Conservation (phyloP, 2,797 vertebrate genomes). For the Bradypodion ventrale region DNA sequence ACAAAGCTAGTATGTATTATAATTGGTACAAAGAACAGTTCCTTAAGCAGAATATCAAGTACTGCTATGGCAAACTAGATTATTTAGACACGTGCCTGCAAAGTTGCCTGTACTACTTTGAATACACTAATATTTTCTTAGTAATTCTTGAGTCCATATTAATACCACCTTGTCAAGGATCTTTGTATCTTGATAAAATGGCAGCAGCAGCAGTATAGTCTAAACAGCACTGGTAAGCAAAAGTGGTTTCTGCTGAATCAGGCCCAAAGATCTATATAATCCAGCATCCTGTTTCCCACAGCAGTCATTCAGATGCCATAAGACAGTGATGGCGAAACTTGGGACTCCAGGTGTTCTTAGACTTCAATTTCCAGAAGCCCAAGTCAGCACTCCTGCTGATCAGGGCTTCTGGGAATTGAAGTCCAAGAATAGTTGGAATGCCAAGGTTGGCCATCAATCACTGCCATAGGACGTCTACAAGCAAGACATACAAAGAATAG, state of each 20-base stretch:
- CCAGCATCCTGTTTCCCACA: not conserved
- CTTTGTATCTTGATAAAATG: not conserved
- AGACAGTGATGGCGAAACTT: no score
- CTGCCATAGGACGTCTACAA: not conserved
- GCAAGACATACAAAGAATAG: not conserved
- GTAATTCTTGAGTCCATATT: not conserved
- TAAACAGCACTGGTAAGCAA: not conserved
- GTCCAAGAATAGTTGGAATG: no score
- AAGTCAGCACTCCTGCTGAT: no score
- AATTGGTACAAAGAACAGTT: not conserved
- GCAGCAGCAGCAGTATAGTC: no score
- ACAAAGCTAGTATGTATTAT: not conserved
- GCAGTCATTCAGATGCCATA: not conserved
- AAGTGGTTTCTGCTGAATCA: not conserved
- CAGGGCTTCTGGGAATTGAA: no score
- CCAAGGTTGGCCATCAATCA: no score
- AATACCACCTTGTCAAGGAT: not conserved
- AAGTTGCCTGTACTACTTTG: not conserved
- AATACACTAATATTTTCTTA: not conserved
- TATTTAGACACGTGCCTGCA: not conserved
- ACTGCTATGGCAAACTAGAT: not conserved
- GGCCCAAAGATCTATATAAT: not conserved
- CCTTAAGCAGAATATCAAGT: not conserved
- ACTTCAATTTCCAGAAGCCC: no score
- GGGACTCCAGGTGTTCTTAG: no score